phyloP scores from a whole-genome alignment of 2,113 vertebrate genomes.

The Aptenodytes forsteri region DNA sequence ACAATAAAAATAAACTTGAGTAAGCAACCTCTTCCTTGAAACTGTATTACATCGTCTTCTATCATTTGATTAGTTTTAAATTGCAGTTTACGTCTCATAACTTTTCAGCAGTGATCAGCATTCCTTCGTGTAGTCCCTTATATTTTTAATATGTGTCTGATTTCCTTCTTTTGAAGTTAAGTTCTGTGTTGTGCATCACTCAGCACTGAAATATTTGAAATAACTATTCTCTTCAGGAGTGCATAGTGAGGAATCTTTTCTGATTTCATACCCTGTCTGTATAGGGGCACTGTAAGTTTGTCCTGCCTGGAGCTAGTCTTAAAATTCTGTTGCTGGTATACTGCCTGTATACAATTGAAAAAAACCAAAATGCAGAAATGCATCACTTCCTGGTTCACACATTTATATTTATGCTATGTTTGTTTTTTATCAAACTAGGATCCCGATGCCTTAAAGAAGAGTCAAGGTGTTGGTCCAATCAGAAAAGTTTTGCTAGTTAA shows the following conservation, averaged over 20 bases:
- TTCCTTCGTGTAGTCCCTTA: background rate
- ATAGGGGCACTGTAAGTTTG: background rate
- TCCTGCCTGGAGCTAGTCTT: background rate
- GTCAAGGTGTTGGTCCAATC: slow-evolving; percentile 96
- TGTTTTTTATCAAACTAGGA: slow-evolving; percentile 77
- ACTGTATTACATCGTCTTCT: background rate
- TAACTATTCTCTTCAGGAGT: background rate
- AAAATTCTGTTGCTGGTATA: background rate
- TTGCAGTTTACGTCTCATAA: background rate
- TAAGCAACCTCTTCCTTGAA: background rate
- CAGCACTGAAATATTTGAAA: background rate
- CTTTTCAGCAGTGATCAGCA: background rate
- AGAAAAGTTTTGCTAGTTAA: slow-evolving; percentile 94
- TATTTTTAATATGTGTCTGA: background rate
- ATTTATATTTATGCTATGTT: background rate
- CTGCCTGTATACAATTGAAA: background rate
- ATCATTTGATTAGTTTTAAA: background rate
- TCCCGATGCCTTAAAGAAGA: slow-evolving; percentile 94
- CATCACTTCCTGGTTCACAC: background rate
- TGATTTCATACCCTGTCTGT: background rate
- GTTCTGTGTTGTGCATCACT: background rate
- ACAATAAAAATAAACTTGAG: background rate
- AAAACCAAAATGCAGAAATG: background rate
- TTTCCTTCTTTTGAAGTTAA: background rate
- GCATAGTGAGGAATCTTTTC: background rate